Conservation (phyloP, 2,113 vertebrate genomes). For the Lasiurus borealis region DNA sequence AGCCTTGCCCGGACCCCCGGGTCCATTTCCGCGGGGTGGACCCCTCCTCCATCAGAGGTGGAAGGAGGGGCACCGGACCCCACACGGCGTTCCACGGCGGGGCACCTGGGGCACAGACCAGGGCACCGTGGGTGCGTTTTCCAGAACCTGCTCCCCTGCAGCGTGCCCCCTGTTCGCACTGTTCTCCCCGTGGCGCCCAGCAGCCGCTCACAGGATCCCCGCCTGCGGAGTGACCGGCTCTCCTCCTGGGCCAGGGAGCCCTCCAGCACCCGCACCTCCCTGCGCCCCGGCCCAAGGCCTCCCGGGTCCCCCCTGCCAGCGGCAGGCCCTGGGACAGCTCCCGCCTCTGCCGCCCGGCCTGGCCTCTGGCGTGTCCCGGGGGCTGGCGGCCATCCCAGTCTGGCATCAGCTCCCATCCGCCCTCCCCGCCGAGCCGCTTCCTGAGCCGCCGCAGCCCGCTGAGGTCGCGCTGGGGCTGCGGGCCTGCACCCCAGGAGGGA, state of each 20-base stretch:
- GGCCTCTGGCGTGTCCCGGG: background rate
- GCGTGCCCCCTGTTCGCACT: too few relatives aligned
- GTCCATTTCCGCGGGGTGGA: background rate
- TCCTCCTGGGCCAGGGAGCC: too few relatives aligned
- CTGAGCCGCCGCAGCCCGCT: background rate
- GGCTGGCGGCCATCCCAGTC: background rate
- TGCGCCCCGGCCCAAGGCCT: accelerated
- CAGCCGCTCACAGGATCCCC: too few relatives aligned
- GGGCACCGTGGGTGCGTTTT: too few relatives aligned
- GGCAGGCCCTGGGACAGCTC: background rate
- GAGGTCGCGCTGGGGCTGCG: background rate
- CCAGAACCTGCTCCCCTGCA: too few relatives aligned
- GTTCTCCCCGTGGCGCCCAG: too few relatives aligned
- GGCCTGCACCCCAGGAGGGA: background rate
- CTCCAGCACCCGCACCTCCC: too few relatives aligned
- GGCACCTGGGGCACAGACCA: too few relatives aligned
- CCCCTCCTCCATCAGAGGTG: background rate
- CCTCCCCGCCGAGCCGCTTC: background rate
- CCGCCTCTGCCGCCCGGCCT: too few relatives aligned
- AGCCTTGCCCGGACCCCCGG: accelerated
- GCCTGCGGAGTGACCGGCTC: too few relatives aligned
- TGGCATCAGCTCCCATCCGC: background rate
- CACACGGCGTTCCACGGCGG: background rate
- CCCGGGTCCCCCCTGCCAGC: background rate
- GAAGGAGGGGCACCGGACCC: too few relatives aligned